Conservation (phyloP, 1,140 invertebrate species). For the Bombus confusus region DNA sequence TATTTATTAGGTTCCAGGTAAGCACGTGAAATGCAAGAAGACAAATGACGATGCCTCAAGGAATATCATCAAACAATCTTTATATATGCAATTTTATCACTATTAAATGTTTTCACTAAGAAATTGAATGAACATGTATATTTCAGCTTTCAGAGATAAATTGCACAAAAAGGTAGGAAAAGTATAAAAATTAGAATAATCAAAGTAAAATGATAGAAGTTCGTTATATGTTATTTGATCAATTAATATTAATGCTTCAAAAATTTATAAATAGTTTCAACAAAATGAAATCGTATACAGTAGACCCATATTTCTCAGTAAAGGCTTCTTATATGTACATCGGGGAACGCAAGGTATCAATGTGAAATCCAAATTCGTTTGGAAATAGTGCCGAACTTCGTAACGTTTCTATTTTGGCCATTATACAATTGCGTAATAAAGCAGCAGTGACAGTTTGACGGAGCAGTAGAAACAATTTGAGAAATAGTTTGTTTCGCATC, state of each 20-base stretch:
- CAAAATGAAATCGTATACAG: background rate
- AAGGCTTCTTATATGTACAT: background rate
- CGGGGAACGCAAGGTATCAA: background rate
- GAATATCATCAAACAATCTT: background rate
- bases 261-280: background rate
- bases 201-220: background rate
- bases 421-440: constrained; percentile 42
- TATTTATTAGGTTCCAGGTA: constrained; percentile 18
- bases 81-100: background rate
- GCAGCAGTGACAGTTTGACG: constrained; percentile 37
- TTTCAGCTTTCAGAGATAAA: background rate
- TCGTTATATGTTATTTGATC: background rate
- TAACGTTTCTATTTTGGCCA: constrained; percentile 44
- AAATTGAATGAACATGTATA: background rate
- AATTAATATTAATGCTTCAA: background rate
- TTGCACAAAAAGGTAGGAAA: background rate
- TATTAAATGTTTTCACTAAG: background rate
- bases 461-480: constrained; percentile 22
- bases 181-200: background rate
- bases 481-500: constrained; percentile 2
- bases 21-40: background rate
- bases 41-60: constrained; percentile 19
- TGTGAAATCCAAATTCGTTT: constrained; percentile 50
- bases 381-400: constrained; percentile 5
- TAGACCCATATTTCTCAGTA: background rate